Evolutionary conservation across 2,113 vertebrate genomes (phyloP), one percentile per base, ranked within the genome.

Genomic region (Eonycteris spelaea): DNA sequence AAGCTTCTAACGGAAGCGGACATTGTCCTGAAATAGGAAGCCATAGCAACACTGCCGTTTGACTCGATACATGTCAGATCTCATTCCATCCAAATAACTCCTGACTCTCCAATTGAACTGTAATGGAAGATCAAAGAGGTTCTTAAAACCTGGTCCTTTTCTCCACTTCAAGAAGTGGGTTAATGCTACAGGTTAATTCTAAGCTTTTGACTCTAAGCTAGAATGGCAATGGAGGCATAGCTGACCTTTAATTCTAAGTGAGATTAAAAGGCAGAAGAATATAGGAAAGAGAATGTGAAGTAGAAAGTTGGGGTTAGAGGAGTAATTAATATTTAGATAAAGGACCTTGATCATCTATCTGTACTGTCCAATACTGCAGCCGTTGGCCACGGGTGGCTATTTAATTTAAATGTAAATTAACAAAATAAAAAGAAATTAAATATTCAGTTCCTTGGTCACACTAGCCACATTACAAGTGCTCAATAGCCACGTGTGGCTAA

Each of bases 61-160:
- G 90, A 87, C 80, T 90, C 8, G 0, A 68, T 75, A 95, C 95
- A 95, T 83, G 88, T 92, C 78, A 65, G 53, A 28, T 90, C 61
- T 94, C 71, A 84, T 97, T 95, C 91, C 30, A 86, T 88, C 68
- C 87, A 68, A 95, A 65, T 79, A 94, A 88, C 75, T 96, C 71
- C 70, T 21, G 40, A 74, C 59, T 93, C 70, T 71, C 61, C 77
- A 90, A 9, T 22, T 61, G 26, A 55, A 26, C 73, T 71, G 75
- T 97, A 96, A 96, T 97, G 94, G 95, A 98, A 97, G 94, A 94
- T 97, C 95, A 97, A 95, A 97, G 92, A 88, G 40, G 3, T 73
- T 93, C 83, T 96, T 93, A 61, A 94, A 65, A 59, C 26, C 40
- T 74, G 38, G 35, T 28, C n/a, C 61, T 85, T 87, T 80, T 33